These are phyloP conservation scores for Dicerorhinus sumatrensis DNA, from an alignment of 2,113 vertebrate genomes.

Conservation along the genomic window DNA sequence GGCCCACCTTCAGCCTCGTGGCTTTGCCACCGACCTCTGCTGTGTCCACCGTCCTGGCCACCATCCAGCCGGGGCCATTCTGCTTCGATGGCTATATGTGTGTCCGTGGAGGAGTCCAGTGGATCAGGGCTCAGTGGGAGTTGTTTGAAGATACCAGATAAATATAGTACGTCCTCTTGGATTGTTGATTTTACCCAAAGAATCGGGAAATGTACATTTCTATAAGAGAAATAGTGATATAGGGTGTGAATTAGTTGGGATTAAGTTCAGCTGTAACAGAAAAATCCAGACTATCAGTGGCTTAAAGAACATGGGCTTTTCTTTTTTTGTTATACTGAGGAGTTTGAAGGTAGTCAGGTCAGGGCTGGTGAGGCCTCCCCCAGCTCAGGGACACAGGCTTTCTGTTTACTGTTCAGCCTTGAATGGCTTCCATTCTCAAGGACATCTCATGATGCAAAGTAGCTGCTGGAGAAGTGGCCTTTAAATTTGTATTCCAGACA, in stretches of 20 bases:
- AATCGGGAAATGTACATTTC: neutral
- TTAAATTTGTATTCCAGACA: neutral
- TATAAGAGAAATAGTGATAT: neutral
- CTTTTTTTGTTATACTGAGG: neutral
- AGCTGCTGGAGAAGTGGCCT: neutral
- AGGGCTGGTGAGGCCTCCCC: neutral
- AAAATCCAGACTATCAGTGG: neutral
- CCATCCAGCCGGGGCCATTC: accelerated
- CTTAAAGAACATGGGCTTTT: neutral
- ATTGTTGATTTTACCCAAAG: neutral
- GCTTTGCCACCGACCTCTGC: neutral
- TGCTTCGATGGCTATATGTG: neutral
- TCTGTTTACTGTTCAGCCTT: neutral
- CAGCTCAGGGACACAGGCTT: neutral
- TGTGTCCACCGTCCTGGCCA: neutral
- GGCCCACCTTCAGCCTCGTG: too few relatives aligned
- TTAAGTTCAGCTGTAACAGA: conserved; percentile 13
- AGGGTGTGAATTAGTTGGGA: neutral
- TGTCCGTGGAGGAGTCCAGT: neutral
- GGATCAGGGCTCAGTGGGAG: too few relatives aligned
- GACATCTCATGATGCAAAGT: neutral
- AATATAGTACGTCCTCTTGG: neutral
- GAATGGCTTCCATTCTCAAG: neutral
- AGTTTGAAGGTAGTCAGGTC: neutral
- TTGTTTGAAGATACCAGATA: neutral